Conservation (phyloP, 2,113 vertebrate species). For the Butorides virescens region DNA sequence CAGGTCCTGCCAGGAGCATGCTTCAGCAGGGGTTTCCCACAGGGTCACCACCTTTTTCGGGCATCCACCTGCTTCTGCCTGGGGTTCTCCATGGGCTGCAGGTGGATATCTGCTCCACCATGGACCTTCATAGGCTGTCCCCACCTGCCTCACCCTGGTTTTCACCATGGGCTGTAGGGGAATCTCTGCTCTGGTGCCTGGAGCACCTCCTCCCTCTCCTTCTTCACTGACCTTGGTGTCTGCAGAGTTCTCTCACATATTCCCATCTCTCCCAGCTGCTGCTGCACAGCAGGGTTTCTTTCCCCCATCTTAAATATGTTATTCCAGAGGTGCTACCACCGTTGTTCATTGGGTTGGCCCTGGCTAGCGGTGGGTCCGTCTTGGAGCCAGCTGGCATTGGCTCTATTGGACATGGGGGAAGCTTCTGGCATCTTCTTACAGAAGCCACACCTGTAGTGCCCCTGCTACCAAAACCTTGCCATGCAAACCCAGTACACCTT, state of each 20-base stretch:
- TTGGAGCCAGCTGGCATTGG: neutral
- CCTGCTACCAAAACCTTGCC: neutral
- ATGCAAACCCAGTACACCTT: neutral
- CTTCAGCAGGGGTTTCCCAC: fast-evolving
- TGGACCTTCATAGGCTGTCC: too few species aligned
- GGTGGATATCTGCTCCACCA: neutral
- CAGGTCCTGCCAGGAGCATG: neutral
- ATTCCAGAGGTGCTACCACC: neutral
- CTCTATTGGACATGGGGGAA: neutral
- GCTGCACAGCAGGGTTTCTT: neutral
- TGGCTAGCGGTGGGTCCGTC: fast-evolving
- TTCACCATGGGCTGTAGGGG: neutral
- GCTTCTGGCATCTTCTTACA: neutral
- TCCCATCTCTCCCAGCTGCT: neutral
- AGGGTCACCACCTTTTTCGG: neutral
- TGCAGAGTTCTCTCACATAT: too few species aligned
- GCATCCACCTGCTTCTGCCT: fast-evolving
- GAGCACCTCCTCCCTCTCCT: neutral
- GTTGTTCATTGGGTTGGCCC: neutral
- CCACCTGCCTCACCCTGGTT: neutral
- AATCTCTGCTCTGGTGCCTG: fast-evolving
- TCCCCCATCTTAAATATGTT: neutral
- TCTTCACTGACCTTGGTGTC: neutral
- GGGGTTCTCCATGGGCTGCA: neutral
- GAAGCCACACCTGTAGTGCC: neutral